Evolutionary conservation across 2,797 vertebrate species (phyloP).

Genomic region (Nannoperca australis): DNA sequence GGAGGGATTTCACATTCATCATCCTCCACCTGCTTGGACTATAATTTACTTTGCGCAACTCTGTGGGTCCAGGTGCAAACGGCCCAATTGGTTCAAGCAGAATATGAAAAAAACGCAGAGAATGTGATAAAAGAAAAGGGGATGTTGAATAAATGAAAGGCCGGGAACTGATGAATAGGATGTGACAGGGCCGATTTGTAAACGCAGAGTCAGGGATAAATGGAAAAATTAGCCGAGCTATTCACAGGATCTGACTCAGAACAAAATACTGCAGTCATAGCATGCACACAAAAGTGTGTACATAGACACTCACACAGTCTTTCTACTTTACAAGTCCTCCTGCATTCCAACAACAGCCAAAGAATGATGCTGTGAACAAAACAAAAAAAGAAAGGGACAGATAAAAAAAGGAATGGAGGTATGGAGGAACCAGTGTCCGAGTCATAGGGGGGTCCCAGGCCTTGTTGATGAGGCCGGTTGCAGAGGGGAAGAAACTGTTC

Average conservation of each 20-base stretch:
- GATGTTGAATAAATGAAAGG: constrained; percentile 66
- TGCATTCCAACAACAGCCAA: constrained; percentile 8
- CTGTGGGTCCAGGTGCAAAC: constrained; percentile 25
- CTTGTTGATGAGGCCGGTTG: too few relatives aligned
- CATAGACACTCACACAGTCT: constrained; percentile 1
- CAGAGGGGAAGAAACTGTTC: too few relatives aligned
- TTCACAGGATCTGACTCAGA: constrained; percentile 75
- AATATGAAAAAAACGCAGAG: constrained; percentile 29
- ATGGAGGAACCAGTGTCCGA: background rate
- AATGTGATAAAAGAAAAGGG: constrained; percentile 36
- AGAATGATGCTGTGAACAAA: background rate
- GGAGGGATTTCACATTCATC: background rate
- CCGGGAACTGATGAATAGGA: constrained; percentile 69
- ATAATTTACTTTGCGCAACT: background rate
- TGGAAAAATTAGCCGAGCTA: constrained; percentile 68
- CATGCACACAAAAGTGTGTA: constrained; percentile 34
- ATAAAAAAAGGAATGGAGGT: too few relatives aligned
- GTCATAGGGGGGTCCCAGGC: too few relatives aligned
- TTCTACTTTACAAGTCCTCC: background rate
- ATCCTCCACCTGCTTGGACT: background rate
- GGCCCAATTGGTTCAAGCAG: constrained; percentile 24
- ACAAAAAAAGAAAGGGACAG: background rate
- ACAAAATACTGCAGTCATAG: constrained; percentile 66
- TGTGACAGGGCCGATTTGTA: constrained; percentile 73
- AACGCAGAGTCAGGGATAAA: constrained; percentile 73